Evolutionary conservation across 2,888 invertebrate genomes (phyloP).

Genomic region (Clepsis dumicolana): DNA sequence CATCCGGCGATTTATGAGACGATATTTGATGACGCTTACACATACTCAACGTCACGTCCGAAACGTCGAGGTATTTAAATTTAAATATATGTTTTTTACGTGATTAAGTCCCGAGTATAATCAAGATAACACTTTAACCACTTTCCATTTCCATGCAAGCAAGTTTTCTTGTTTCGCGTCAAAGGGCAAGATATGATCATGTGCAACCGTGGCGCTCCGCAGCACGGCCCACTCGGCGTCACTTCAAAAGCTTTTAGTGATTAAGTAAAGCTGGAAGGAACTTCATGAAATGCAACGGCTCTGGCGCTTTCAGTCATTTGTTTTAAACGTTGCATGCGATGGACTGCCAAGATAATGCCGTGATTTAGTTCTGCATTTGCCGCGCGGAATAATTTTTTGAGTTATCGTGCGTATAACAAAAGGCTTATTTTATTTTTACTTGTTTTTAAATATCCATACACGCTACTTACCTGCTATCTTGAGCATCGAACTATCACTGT

Average conservation of each 20-base stretch:
- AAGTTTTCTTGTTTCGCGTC: constrained; percentile 10
- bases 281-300: constrained; percentile 19
- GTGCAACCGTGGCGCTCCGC: background rate
- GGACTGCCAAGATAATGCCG: constrained; percentile 3
- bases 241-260: constrained; percentile 33
- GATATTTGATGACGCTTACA: no score
- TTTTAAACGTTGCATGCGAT: constrained; percentile 9
- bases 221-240: constrained; percentile 5
- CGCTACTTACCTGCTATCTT: no score
- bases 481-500: no score
- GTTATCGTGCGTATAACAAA: no score
- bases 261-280: constrained; percentile 20
- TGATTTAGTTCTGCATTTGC: background rate
- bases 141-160: constrained; percentile 10
- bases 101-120: no score
- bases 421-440: no score
- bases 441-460: no score
- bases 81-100: no score
- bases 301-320: constrained; percentile 14
- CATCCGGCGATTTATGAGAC: no score
- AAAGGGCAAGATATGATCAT: constrained; percentile 17
- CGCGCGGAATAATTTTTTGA: background rate
- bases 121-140: background rate
- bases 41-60: no score
- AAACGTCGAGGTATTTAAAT: no score